A percentile compares a stretch with the other conserved stretches of the same genome.
These are phyloP conservation scores for Pachypsylla venusta DNA, from an alignment of 1,140 invertebrate species.

Conservation along the genomic window DNA sequence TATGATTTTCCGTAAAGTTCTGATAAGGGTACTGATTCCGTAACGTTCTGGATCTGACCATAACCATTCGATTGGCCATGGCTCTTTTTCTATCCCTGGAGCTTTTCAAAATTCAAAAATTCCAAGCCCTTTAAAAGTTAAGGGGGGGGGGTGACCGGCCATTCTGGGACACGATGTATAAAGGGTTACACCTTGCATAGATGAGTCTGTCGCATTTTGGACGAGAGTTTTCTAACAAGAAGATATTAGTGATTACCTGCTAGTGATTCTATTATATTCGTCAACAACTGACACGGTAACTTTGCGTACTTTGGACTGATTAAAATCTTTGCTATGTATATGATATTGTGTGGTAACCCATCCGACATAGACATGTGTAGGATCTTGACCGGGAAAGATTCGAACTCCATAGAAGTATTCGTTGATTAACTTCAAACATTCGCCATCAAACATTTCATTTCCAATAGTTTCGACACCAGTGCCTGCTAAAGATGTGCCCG, in stretches of 20 bases:
- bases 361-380: constrained; percentile 92
- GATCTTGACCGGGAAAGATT: constrained; percentile 94
- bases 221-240: no score
- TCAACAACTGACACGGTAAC: constrained; percentile 72
- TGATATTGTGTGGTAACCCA: constrained; percentile 98
- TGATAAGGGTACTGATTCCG: no score
- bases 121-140: no score
- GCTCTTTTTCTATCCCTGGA: no score
- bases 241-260: constrained; percentile 50
- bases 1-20: no score
- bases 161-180: no score
- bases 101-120: no score
- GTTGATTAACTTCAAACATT: constrained; percentile 84
- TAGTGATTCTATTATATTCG: constrained; percentile 53
- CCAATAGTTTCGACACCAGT: constrained; percentile 56
- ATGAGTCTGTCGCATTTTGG: no score
- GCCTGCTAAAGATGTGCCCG: constrained; percentile 41
- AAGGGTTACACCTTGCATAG: no score
- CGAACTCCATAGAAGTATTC: constrained; percentile 93
- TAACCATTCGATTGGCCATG: no score
- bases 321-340: constrained; percentile 75
- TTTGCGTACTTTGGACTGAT: constrained; percentile 70
- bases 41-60: no score
- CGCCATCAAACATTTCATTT: constrained; percentile 68
- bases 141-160: no score